A percentile compares a stretch with the other conserved stretches of the same genome.
These are phyloP conservation scores for Nothura maculosa DNA, from an alignment of 2,797 vertebrate genomes.

Conservation along the genomic window DNA sequence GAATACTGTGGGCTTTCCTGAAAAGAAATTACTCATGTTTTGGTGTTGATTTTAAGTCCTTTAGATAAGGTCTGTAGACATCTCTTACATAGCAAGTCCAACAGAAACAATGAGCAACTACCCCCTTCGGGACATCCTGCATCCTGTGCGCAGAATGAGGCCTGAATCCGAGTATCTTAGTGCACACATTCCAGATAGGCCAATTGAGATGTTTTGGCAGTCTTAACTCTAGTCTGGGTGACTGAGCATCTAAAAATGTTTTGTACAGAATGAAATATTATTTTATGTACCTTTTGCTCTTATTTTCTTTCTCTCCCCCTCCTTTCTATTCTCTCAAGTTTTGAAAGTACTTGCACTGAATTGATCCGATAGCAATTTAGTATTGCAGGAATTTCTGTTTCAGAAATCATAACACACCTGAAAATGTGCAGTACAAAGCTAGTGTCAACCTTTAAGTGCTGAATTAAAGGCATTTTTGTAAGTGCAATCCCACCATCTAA, in stretches of 20 bases:
- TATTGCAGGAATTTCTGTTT: not conserved
- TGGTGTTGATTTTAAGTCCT: not conserved
- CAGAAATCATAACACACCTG: not conserved
- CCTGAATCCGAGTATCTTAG: not conserved
- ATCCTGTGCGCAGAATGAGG: not conserved
- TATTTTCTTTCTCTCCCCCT: not conserved
- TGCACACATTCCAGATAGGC: not conserved
- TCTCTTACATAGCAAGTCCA: not conserved
- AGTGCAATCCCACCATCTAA: not conserved
- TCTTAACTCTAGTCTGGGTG: not conserved
- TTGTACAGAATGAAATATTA: not conserved
- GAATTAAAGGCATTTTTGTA: not conserved
- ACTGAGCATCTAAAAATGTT: not conserved
- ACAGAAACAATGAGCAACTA: not conserved
- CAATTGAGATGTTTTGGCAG: not conserved
- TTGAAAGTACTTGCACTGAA: not conserved
- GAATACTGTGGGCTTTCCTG: not conserved
- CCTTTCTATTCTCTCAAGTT: not conserved
- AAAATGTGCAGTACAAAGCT: not conserved
- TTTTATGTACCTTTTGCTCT: not conserved
- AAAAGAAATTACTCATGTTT: not conserved
- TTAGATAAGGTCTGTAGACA: not conserved
- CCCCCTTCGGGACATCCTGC: not conserved
- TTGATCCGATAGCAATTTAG: not conserved
- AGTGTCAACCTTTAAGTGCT: not conserved